Evolutionary conservation across 2,113 vertebrate genomes (phyloP).

Genomic region (Edolisoma coerulescens): DNA sequence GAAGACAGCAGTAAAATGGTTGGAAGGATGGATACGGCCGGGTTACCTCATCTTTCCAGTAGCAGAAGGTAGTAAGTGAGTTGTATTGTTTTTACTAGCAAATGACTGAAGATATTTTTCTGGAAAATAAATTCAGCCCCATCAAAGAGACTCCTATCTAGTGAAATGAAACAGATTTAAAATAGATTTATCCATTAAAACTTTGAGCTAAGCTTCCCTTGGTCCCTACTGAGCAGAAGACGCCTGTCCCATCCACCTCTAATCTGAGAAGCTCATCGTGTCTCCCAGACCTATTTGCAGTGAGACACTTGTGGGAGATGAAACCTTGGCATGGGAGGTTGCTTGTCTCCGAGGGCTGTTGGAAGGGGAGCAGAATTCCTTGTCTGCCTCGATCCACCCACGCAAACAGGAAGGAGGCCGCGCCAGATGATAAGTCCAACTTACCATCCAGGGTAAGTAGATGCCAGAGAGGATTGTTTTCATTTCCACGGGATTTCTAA

Average conservation of each 20-base stretch:
- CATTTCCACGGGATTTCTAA: constrained; percentile 38
- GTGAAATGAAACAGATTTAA: background rate
- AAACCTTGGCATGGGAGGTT: constrained; percentile 31
- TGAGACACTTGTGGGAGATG: background rate
- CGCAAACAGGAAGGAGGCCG: constrained; percentile 14
- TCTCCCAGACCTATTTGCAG: background rate
- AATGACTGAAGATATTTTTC: background rate
- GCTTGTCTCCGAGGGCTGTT: background rate
- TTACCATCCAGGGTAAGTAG: constrained; percentile 17
- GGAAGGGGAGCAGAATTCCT: constrained; percentile 44
- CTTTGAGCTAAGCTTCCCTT: background rate
- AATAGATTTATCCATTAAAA: background rate
- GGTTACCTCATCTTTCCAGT: background rate
- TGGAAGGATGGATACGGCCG: background rate
- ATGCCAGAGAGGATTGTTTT: constrained; percentile 51
- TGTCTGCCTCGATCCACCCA: background rate
- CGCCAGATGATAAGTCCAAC: constrained; percentile 19
- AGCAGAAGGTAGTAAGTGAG: background rate
- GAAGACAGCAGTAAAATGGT: background rate
- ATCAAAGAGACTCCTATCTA: background rate
- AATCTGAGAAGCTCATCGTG: background rate
- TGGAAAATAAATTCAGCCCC: background rate
- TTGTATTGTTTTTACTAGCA: background rate
- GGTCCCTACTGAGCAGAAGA: background rate
- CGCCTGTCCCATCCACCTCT: background rate